Conservation (phyloP, 2,888 invertebrate genomes). For the Pheosia tremula region DNA sequence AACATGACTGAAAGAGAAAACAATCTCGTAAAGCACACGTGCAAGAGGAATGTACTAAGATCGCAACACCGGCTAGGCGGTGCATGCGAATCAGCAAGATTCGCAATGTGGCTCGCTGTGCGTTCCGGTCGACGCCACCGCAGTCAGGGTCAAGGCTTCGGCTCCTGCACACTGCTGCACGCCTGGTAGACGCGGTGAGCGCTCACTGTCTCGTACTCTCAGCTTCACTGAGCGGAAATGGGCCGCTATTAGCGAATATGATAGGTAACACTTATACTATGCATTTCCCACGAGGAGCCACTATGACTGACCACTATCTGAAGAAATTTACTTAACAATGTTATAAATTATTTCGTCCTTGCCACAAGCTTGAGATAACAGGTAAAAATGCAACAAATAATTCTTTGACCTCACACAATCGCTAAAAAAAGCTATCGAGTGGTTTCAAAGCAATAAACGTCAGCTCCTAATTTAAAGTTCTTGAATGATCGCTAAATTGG, state of each 20-base stretch:
- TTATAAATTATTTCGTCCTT: slow-evolving; percentile 22
- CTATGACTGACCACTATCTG: slow-evolving; percentile 21
- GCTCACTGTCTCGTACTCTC: slow-evolving; percentile 54
- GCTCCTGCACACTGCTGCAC: slow-evolving; percentile 73
- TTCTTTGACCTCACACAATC: slow-evolving; percentile 34
- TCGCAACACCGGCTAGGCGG: slow-evolving; percentile 66
- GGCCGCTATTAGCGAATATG: slow-evolving; percentile 74
- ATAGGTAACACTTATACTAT: slow-evolving; percentile 53
- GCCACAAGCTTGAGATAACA: too few species aligned
- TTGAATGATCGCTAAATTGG: slow-evolving; percentile 66
- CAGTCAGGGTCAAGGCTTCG: slow-evolving; percentile 83
- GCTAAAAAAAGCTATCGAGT: slow-evolving; percentile 13
- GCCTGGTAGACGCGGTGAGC: slow-evolving; percentile 65
- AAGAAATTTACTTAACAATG: slow-evolving; percentile 9
- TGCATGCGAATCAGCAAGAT: slow-evolving; percentile 73
- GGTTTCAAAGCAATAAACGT: slow-evolving; percentile 50
- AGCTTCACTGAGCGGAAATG: slow-evolving; percentile 62
- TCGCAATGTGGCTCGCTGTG: slow-evolving; percentile 75
- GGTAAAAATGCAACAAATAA: slow-evolving; percentile 8
- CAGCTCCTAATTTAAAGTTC: slow-evolving; percentile 46
- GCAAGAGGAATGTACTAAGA: slow-evolving; percentile 75
- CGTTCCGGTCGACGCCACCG: slow-evolving; percentile 84
- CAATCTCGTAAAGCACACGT: slow-evolving; percentile 68
- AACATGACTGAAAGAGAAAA: slow-evolving; percentile 66
- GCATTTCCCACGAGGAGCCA: slow-evolving; percentile 42